Evolutionary conservation across 2,113 vertebrate species (phyloP), one percentile per base, ranked within the genome.

Genomic region (Lepus timidus): DNA sequence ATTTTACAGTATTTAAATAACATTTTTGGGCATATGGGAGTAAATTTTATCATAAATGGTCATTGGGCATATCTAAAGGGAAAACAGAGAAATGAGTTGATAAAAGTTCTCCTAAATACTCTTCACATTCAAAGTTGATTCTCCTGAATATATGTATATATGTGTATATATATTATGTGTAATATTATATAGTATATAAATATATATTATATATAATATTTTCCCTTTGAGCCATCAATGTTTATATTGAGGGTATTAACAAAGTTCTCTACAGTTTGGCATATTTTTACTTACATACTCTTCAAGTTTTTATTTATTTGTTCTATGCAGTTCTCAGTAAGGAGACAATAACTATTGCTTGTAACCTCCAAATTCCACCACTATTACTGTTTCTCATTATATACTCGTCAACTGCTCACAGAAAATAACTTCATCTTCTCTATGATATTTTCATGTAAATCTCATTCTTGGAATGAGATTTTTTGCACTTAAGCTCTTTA

Each of bases 401-500:
- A 49, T 4, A 4, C 51, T 20, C 27, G 31, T 13, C 49, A 44
- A 1, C 33, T 67, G 14, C 11, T 31, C 39, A 86, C 55, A 49
- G 23, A 91, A 75, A 31, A 36, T 31, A 74, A 76, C 22, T 92
- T 81, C 84, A 33, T 3, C 55, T 86, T 84, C 17, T 84, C 27
- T 71, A 5, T 81, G 39, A 64, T 95, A 13, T 36, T 87, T 39
- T 76, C 36, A 62, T 73, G 29, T 25, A 82, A 23, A 23, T 23
- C 12, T 90, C 31, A 78, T 91, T 51, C 70, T 74, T 71, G 22
- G 29, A 76, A 91, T 39, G 39, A 39, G 39, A 39, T 39, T 39
- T 39, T 88, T 85, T 95, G 4, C 31, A 31, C 31, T 91, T 67
- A 49, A 85, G 67, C 78, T 96, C 23, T 88, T 93, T 62, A 73